Percentiles rank a stretch among this genome's conserved stretches.
phyloP scores from a whole-genome alignment of 2,888 invertebrate genomes.

The Leptura quadrifasciata region DNA sequence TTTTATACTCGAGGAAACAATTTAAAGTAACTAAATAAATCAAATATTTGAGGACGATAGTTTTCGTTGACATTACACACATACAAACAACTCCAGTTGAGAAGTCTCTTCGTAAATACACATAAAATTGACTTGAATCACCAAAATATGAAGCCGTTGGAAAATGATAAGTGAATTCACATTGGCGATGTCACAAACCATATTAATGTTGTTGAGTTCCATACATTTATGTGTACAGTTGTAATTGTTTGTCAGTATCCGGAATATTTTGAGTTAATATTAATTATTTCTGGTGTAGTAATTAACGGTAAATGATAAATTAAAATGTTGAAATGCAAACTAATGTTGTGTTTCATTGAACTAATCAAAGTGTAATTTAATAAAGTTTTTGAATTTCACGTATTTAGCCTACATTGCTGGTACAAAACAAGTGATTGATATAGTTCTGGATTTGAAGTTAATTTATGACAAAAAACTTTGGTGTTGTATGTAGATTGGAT shows the following conservation, averaged over 20 bases:
- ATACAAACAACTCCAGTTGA: no score
- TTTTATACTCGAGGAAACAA: no score
- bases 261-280: neutral
- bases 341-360: slow-evolving; percentile 2
- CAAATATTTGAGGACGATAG: no score
- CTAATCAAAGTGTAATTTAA: slow-evolving; percentile 8
- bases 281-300: neutral
- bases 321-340: slow-evolving; percentile 10
- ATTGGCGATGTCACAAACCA: no score
- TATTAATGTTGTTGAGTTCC: no score
- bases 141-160: no score
- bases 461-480: slow-evolving; percentile 22
- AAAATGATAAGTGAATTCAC: no score
- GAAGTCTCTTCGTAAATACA: no score
- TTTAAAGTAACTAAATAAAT: no score
- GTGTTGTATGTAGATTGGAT: neutral
- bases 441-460: slow-evolving; percentile 14
- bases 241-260: neutral
- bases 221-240: no score
- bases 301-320: slow-evolving; percentile 14
- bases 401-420: slow-evolving; percentile 6
- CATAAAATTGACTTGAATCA: no score
- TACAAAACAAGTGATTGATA: slow-evolving; percentile 10
- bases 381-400: slow-evolving; percentile 5
- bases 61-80: no score